Percentiles rank a stretch among this genome's conserved stretches.
Evolutionary conservation across 2,113 vertebrate genomes (phyloP).

Genomic region (Nesogale talazaci): DNA sequence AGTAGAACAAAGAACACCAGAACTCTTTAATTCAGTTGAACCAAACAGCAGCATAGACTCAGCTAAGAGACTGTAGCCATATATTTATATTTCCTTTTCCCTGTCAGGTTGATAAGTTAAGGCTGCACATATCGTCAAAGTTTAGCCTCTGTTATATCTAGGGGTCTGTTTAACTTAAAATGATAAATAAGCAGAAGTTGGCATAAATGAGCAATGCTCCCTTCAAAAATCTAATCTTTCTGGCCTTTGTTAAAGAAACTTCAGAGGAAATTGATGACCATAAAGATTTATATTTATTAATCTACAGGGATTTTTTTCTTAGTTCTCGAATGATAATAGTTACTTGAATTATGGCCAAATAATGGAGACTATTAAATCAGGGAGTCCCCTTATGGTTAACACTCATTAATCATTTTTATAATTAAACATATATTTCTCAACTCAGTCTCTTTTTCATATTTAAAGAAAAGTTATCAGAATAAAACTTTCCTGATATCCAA

Average conservation of each 20-base stretch:
- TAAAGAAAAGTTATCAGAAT: constrained; percentile 51
- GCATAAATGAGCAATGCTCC: constrained; percentile 41
- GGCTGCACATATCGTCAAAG: constrained; percentile 35
- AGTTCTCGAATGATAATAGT: constrained; percentile 52
- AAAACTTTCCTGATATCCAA: constrained; percentile 31
- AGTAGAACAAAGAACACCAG: too few species aligned
- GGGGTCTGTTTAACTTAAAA: constrained; percentile 42
- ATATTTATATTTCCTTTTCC: not conserved
- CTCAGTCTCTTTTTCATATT: constrained; percentile 40
- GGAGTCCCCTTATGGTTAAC: constrained; percentile 35
- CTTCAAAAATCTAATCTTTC: constrained; percentile 61
- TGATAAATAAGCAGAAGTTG: constrained; percentile 52
- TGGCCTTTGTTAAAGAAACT: constrained; percentile 60
- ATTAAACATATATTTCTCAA: constrained; percentile 70
- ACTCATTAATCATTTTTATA: constrained; percentile 71
- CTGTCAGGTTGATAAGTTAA: not conserved
- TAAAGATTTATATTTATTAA: constrained; percentile 77
- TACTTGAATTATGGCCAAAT: constrained; percentile 69
- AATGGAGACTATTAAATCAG: constrained; percentile 61
- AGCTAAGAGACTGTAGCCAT: not conserved
- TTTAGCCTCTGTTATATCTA: not conserved
- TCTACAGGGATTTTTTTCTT: constrained; percentile 40
- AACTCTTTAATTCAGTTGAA: too few species aligned
- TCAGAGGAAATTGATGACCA: constrained; percentile 56
- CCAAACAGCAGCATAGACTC: not conserved